Evolutionary conservation across 2,888 invertebrate genomes (phyloP).

Genomic region (Drosophila quinaria): DNA sequence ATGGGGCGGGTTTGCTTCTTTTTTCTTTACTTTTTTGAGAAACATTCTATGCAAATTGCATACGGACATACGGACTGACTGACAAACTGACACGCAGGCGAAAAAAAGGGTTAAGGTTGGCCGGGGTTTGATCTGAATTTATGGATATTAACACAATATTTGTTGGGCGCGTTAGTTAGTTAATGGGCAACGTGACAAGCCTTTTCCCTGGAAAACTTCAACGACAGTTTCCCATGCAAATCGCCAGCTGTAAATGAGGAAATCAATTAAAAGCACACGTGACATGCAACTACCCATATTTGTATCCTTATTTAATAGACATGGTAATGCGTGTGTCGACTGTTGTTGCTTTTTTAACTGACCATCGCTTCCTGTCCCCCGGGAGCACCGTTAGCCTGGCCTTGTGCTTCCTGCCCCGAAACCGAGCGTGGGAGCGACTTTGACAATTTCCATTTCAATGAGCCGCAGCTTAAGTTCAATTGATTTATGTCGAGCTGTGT

Average conservation of each 20-base stretch:
- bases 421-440: slow-evolving; percentile 64
- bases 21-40: slow-evolving; percentile 32
- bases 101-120: slow-evolving; percentile 67
- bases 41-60: slow-evolving; percentile 72
- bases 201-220: slow-evolving; percentile 54
- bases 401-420: slow-evolving; percentile 59
- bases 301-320: slow-evolving; percentile 43
- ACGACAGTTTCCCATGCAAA: slow-evolving; percentile 67
- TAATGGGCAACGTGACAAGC: slow-evolving; percentile 45
- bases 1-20: slow-evolving; percentile 68
- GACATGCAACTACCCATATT: slow-evolving; percentile 62
- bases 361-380: slow-evolving; percentile 65
- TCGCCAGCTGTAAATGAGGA: slow-evolving; percentile 45
- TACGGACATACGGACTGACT: background rate
- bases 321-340: slow-evolving; percentile 5
- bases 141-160: slow-evolving; percentile 75
- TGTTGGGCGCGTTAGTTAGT: slow-evolving; percentile 56
- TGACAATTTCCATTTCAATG: slow-evolving; percentile 38
- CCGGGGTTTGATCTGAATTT: slow-evolving; percentile 51
- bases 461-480: slow-evolving; percentile 56
- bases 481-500: slow-evolving; percentile 65
- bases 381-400: slow-evolving; percentile 58
- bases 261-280: slow-evolving; percentile 76
- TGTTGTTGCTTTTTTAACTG: slow-evolving; percentile 35
- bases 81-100: slow-evolving; percentile 24